Base-by-base conservation (phyloP, 2,113 vertebrate species). In the Nannobrachium achirus region DNA sequence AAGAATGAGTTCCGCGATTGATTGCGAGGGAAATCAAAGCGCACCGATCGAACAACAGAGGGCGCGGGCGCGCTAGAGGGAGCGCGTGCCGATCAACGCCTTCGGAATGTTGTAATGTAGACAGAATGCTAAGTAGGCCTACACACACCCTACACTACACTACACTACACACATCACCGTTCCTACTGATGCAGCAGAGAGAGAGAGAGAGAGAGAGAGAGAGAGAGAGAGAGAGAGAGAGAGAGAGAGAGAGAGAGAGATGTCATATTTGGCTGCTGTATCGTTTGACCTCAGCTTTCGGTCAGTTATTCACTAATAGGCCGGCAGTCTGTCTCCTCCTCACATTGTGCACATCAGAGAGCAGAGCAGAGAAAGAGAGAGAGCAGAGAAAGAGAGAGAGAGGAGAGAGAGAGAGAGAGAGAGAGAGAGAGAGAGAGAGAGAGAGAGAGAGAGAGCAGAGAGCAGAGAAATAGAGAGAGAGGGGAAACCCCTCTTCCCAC, bases 31-130 rank as follows among this genome's bases (percentile, higher is more conserved):
- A 73, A 80, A 78, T 59, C 62, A 80, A 84, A 61, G 63, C 71
- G 13, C 67, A 57, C 48, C 45, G 74, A 63, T 78, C 72, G 57
- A 72, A 78, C 86, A 71, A 87, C 83, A 88, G 84, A 83, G 85
- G 82, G 88, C 79, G 88, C 73, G 78, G 56, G 78, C 71, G 82
- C 63, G 64, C 84, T 59, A 11, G 51, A 64, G 70, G 57, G n/a
- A 56, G 42, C 81, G 53, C 55, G 77, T 70, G 64, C 39, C 55
- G 59, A 70, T 75, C n/a, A 33, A 33, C 25, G 72, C 68, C 75
- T 59, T 49, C 10, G 66, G 86, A 80, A 33, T 5, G 25, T 33
- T 33, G 25, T 33, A 33, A 5, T 33, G 25, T 33, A 33, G 25
- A 33, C 25, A 33, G 25, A 33, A 80, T 88, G 67, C 52, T 70